Conservation (phyloP, 2,113 vertebrate genomes). For the Bambusicola thoracicus region DNA sequence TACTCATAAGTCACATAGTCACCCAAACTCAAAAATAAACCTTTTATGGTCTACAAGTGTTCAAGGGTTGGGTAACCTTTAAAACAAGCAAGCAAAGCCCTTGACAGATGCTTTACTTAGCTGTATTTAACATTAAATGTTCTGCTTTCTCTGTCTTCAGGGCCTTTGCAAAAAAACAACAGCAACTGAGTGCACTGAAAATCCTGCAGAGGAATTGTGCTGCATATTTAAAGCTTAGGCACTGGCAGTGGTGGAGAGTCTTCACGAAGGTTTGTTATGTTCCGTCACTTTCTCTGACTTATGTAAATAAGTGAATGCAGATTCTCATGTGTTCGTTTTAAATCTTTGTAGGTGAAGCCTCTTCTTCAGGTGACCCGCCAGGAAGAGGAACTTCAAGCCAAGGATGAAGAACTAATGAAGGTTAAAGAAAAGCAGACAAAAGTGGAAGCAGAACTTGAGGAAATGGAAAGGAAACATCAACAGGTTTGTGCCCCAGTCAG, state of each 20-base stretch:
- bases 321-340: neutral
- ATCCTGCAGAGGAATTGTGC: constrained; percentile 98
- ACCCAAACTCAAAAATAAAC: neutral
- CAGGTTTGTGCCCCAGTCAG: constrained; percentile 81
- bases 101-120: neutral
- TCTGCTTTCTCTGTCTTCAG: constrained; percentile 67
- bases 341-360: constrained; percentile 90
- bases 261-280: constrained; percentile 89
- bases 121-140: neutral
- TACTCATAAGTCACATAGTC: neutral
- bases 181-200: constrained; percentile 95
- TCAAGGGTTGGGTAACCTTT: neutral
- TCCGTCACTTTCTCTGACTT: neutral
- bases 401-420: constrained; percentile 95
- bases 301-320: neutral
- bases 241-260: constrained; percentile 99
- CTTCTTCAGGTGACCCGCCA: constrained; percentile 97
- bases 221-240: constrained; percentile 93
- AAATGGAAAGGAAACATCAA: constrained; percentile 96
- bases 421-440: constrained; percentile 96
- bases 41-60: neutral
- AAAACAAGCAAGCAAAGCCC: neutral
- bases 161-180: constrained; percentile 97
- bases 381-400: constrained; percentile 96
- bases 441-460: constrained; percentile 93